Conservation (phyloP, 1,140 invertebrate species). For the Antheraea mylitta region DNA sequence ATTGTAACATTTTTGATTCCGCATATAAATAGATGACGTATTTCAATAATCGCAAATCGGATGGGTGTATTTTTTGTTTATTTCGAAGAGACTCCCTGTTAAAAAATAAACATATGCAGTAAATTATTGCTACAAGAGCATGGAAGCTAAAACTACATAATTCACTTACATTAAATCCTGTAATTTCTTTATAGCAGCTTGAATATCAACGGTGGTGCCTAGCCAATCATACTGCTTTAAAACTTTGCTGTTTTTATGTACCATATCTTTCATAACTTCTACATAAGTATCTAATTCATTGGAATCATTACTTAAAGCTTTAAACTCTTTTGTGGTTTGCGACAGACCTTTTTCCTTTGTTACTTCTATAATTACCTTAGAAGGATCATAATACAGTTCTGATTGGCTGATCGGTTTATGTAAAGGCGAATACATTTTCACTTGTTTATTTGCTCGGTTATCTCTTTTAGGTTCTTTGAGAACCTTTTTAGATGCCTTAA, state of each 20-base stretch:
- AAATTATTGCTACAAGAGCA: no score
- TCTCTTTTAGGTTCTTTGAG: background rate
- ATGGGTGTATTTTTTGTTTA: conserved; percentile 30
- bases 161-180: conserved; percentile 51
- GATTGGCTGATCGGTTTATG: background rate
- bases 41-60: conserved; percentile 47
- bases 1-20: conserved; percentile 1
- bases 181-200: conserved; percentile 43
- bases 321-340: conserved; percentile 1
- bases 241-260: conserved; percentile 22
- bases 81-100: conserved; percentile 32
- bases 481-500: background rate
- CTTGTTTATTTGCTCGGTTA: background rate
- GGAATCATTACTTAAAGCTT: background rate
- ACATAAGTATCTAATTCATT: conserved; percentile 22
- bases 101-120: conserved; percentile 12
- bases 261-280: conserved; percentile 30
- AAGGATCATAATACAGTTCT: background rate
- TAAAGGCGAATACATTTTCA: background rate
- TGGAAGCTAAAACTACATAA: no score
- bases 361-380: conserved; percentile 6
- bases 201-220: conserved; percentile 44
- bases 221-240: conserved; percentile 50
- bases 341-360: conserved; percentile 6
- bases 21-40: conserved; percentile 41